A percentile compares a stretch with the other conserved stretches of the same genome.
Conservation (phyloP, 1,140 invertebrate species). For the Vanessa atalanta region DNA sequence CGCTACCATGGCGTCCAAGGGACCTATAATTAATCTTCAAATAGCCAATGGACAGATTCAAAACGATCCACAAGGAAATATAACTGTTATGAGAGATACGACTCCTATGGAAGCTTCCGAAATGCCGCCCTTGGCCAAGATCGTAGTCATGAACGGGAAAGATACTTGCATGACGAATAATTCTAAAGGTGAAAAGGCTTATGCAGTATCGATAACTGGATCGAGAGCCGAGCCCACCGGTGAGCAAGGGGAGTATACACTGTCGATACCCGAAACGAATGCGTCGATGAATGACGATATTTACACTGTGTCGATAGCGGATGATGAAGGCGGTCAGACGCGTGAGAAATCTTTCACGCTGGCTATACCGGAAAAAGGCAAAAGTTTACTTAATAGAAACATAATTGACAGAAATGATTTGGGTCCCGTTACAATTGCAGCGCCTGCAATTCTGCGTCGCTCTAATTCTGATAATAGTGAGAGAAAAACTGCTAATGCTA, state of each 20-base stretch:
- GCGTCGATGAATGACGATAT: conserved; percentile 77
- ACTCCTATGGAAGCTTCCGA: conserved; percentile 56
- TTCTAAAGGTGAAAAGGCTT: conserved; percentile 66
- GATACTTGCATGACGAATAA: conserved; percentile 60
- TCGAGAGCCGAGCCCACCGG: conserved; percentile 77
- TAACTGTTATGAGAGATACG: conserved; percentile 78
- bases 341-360: conserved; percentile 73
- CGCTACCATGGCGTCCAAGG: conserved; percentile 75
- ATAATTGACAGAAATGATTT: conserved; percentile 64
- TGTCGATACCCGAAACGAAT: conserved; percentile 79
- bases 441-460: conserved; percentile 74
- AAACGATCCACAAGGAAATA: conserved; percentile 78
- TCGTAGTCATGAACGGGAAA: conserved; percentile 64
- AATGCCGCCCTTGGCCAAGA: conserved; percentile 69
- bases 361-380: conserved; percentile 77
- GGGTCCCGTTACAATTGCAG: conserved; percentile 55
- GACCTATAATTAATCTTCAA: conserved; percentile 78
- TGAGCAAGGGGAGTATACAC: conserved; percentile 75
- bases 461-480: conserved; percentile 78
- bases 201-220: conserved; percentile 69
- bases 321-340: conserved; percentile 66
- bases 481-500: conserved; percentile 65
- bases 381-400: conserved; percentile 73
- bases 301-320: conserved; percentile 77
- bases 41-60: conserved; percentile 80